Conservation (phyloP, 2,888 invertebrate species). For the Protodeltote pygarga region DNA sequence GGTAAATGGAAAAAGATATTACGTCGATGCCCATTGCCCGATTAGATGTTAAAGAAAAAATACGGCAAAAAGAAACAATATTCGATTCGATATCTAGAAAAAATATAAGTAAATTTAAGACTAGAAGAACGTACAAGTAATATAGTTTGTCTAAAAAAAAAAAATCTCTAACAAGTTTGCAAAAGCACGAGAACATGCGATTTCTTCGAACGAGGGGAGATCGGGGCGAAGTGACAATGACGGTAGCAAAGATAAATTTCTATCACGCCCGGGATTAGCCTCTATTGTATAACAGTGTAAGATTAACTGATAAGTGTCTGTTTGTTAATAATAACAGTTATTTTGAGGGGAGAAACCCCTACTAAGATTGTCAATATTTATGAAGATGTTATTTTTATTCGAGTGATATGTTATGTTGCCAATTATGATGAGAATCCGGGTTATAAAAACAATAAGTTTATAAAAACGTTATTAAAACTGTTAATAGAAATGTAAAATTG, state of each 20-base stretch:
- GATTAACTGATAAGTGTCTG: conserved; percentile 86
- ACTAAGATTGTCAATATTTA: conserved; percentile 67
- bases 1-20: conserved; percentile 25
- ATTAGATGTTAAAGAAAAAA: conserved; percentile 14
- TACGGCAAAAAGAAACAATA: background rate
- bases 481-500: background rate
- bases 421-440: conserved; percentile 38
- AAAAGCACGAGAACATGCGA: conserved; percentile 13
- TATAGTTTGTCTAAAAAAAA: background rate
- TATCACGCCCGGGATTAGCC: conserved; percentile 83
- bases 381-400: conserved; percentile 59
- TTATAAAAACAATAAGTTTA: background rate
- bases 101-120: background rate
- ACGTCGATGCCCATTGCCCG: conserved; percentile 10
- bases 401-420: conserved; percentile 23
- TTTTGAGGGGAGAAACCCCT: conserved; percentile 58
- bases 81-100: too few species aligned
- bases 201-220: conserved; percentile 56
- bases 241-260: conserved; percentile 80
- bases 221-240: conserved; percentile 70
- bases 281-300: conserved; percentile 80
- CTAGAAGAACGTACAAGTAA: background rate
- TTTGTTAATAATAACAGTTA: conserved; percentile 82
- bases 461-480: background rate
- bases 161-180: background rate